Percentiles rank a stretch among this genome's conserved stretches.
Conservation (phyloP, 1,140 invertebrate genomes). For the Antheraea mylitta region DNA sequence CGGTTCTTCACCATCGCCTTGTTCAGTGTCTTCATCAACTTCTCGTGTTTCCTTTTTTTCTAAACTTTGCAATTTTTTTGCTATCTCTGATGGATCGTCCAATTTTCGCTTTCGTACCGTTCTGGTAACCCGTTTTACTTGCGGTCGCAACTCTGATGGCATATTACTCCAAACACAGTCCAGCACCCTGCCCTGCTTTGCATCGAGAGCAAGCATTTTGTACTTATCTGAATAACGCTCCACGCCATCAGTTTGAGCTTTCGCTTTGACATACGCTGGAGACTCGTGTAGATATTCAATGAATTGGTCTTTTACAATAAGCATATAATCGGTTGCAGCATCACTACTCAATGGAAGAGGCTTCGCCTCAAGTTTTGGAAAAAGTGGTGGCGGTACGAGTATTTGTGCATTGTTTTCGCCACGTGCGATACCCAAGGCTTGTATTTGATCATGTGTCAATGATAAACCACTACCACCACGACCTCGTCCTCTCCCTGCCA, state of each 20-base stretch:
- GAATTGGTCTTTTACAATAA: slow-evolving; percentile 75
- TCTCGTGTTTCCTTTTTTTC: slow-evolving; percentile 68
- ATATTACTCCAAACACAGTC: slow-evolving; percentile 69
- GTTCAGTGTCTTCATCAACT: slow-evolving; percentile 35
- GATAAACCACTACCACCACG: slow-evolving; percentile 54
- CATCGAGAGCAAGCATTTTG: slow-evolving; percentile 68
- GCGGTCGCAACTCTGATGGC: slow-evolving; percentile 67
- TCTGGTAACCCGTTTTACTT: slow-evolving; percentile 35
- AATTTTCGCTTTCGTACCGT: slow-evolving; percentile 59
- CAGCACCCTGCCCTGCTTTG: slow-evolving; percentile 58
- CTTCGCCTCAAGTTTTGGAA: slow-evolving; percentile 72
- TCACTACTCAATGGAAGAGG: slow-evolving; percentile 64
- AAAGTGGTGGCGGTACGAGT: slow-evolving; percentile 69
- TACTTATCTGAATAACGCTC: slow-evolving; percentile 78
- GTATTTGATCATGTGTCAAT: slow-evolving; percentile 71
- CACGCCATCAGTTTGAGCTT: slow-evolving; percentile 60
- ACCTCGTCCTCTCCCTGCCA: slow-evolving; percentile 71
- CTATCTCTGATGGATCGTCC: slow-evolving; percentile 59
- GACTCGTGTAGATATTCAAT: slow-evolving; percentile 75
- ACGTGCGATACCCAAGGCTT: slow-evolving; percentile 66
- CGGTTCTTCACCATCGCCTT: slow-evolving; percentile 47
- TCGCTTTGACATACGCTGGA: slow-evolving; percentile 65
- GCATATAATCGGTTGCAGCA: slow-evolving; percentile 73
- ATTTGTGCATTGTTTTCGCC: slow-evolving; percentile 60
- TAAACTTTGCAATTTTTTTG: slow-evolving; percentile 65